Percentiles rank a stretch among this genome's conserved stretches.
These are phyloP conservation scores for Acleris cristana DNA, from an alignment of 2,888 invertebrate genomes.

Conservation along the genomic window DNA sequence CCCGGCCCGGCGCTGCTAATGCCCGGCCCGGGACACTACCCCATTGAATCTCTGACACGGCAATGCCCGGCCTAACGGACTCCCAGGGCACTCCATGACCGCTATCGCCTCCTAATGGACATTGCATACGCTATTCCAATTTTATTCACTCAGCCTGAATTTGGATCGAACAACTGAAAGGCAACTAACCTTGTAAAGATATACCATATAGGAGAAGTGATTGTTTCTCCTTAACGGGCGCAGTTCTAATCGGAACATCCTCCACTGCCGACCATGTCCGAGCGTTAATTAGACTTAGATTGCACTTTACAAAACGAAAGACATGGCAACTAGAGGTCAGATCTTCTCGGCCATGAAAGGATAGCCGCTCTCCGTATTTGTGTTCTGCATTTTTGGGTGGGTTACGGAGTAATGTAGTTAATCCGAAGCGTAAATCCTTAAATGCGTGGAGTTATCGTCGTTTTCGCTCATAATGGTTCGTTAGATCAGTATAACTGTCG, in stretches of 20 bases:
- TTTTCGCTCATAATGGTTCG: slow-evolving; percentile 23
- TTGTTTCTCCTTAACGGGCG: slow-evolving; percentile 80
- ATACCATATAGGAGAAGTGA: slow-evolving; percentile 76
- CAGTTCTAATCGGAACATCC: slow-evolving; percentile 77
- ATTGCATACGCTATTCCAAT: slow-evolving; percentile 37
- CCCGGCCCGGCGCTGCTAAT: slow-evolving; percentile 20
- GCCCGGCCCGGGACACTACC: slow-evolving; percentile 39
- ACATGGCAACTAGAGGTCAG: slow-evolving; percentile 65
- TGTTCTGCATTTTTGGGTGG: background rate
- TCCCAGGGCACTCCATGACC: slow-evolving; percentile 19
- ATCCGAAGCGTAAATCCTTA: slow-evolving; percentile 14
- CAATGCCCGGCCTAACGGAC: slow-evolving; percentile 49
- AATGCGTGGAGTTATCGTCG: slow-evolving; percentile 21
- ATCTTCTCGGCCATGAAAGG: slow-evolving; percentile 45
- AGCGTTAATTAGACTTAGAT: slow-evolving; percentile 77
- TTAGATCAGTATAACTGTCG: slow-evolving; percentile 39
- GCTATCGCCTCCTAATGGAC: slow-evolving; percentile 27
- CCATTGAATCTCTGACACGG: slow-evolving; percentile 56
- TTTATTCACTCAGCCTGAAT: slow-evolving; percentile 37
- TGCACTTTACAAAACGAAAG: slow-evolving; percentile 64
- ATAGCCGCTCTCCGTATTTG: background rate
- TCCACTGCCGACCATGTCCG: slow-evolving; percentile 62
- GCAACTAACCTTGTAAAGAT: slow-evolving; percentile 63
- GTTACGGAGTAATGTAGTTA: slow-evolving; percentile 28
- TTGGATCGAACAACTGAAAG: slow-evolving; percentile 40